These are phyloP conservation scores for Drosophila robusta DNA, from an alignment of 2,888 invertebrate species.

Conservation along the genomic window DNA sequence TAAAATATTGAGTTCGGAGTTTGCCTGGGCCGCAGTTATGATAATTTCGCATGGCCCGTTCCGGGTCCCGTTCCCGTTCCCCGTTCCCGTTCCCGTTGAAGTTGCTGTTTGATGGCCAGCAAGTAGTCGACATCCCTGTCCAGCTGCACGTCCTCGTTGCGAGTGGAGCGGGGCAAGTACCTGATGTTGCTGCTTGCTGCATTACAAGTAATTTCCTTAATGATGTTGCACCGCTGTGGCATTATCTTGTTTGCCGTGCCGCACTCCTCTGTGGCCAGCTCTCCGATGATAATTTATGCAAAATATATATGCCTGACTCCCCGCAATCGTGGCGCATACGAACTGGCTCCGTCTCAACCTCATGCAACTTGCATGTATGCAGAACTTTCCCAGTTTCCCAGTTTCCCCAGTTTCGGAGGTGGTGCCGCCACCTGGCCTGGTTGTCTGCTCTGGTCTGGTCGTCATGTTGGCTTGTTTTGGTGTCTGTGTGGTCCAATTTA, in stretches of 20 bases:
- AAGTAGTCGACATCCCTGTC: conserved; percentile 2
- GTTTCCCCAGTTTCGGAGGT: conserved; percentile 48
- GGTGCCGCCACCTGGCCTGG: conserved; percentile 21
- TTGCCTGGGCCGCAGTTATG: conserved; percentile 57
- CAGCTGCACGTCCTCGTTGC: conserved; percentile 1
- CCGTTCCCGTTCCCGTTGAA: no score
- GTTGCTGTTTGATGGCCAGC: conserved; percentile 8
- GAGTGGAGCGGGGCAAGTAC: conserved; percentile 35
- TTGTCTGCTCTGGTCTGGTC: conserved; percentile 35
- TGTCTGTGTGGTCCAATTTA: conserved; percentile 80
- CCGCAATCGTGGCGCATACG: conserved; percentile 15
- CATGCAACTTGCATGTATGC: conserved; percentile 41
- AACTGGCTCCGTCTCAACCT: conserved; percentile 15
- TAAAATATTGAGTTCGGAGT: conserved; percentile 68
- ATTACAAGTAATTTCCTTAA: conserved; percentile 81
- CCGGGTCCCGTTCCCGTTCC: no score
- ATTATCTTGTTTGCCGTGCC: conserved; percentile 75
- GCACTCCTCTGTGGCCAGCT: conserved; percentile 31
- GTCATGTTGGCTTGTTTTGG: conserved; percentile 51
- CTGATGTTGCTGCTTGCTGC: conserved; percentile 61
- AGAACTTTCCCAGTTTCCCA: conserved; percentile 54
- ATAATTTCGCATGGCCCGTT: conserved; percentile 53
- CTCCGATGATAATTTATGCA: conserved; percentile 74
- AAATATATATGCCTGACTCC: conserved; percentile 62
- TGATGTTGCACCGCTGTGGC: conserved; percentile 76